These are phyloP conservation scores for Nerophis lumbriciformis DNA, from an alignment of 2,113 vertebrate genomes.

Conservation along the genomic window DNA sequence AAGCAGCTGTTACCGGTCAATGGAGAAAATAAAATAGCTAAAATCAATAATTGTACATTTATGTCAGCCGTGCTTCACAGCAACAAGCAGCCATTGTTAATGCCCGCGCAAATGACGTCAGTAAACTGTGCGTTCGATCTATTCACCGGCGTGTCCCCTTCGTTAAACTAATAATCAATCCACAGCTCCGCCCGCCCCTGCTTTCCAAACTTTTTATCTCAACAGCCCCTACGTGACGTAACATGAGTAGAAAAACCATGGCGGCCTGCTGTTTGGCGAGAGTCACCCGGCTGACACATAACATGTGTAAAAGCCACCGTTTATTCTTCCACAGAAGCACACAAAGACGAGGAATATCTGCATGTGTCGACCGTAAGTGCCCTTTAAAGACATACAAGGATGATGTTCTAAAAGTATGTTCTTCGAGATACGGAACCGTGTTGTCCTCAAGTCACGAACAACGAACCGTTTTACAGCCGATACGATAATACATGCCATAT, in stretches of 20 bases:
- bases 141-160: too few relatives aligned
- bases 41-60: background rate
- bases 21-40: background rate
- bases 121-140: background rate
- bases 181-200: too few relatives aligned
- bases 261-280: constrained; percentile 51
- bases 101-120: constrained; percentile 12
- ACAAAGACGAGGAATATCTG: constrained; percentile 61
- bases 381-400: background rate
- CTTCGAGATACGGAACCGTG: background rate
- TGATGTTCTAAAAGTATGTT: background rate
- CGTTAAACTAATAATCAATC: too few relatives aligned
- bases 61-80: too few relatives aligned
- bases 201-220: constrained; percentile 53
- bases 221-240: constrained; percentile 15
- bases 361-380: constrained; percentile 74
- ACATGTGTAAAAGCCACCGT: constrained; percentile 40
- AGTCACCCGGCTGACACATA: constrained; percentile 36
- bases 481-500: background rate
- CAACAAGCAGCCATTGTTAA: background rate
- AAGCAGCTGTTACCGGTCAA: background rate
- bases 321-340: constrained; percentile 30
- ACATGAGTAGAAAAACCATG: constrained; percentile 54
- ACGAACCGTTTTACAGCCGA: background rate
- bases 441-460: background rate